Percentiles rank a stretch among this genome's conserved stretches.
Conservation (phyloP, 1,140 invertebrate genomes). For the Drosophila bocqueti region DNA sequence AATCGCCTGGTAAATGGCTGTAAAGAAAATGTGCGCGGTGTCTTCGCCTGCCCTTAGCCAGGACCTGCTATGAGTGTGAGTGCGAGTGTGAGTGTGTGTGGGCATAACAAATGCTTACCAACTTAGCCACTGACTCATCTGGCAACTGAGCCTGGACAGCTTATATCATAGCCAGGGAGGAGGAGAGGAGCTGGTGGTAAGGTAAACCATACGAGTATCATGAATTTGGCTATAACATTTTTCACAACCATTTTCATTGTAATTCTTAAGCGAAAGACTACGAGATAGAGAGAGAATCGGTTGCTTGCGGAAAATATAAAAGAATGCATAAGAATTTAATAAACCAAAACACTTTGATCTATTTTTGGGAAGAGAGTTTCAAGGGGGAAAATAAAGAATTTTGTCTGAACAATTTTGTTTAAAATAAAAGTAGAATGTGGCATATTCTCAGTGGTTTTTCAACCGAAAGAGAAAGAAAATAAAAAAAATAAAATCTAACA, state of each 20-base stretch:
- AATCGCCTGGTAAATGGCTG: conserved; percentile 83
- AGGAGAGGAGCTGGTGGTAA: conserved; percentile 22
- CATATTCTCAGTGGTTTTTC: neutral
- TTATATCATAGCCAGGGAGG: conserved; percentile 44
- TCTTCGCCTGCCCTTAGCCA: conserved; percentile 22
- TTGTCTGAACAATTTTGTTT: no score
- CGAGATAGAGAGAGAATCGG: neutral
- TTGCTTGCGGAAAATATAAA: neutral
- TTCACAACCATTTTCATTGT: conserved; percentile 45
- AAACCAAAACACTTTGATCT: conserved; percentile 29
- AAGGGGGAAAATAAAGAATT: neutral
- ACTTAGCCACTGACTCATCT: conserved; percentile 67
- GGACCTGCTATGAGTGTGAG: conserved; percentile 1
- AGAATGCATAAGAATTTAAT: conserved; percentile 35
- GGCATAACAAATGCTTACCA: conserved; percentile 79
- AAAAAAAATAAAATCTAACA: no score
- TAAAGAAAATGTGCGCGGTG: conserved; percentile 74
- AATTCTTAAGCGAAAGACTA: conserved; percentile 2
- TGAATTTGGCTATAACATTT: conserved; percentile 70
- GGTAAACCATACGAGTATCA: conserved; percentile 69
- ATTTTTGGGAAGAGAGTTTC: neutral
- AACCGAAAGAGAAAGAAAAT: neutral
- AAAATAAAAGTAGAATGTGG: neutral
- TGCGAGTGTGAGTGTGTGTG: conserved; percentile 33
- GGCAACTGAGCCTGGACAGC: conserved; percentile 69